Evolutionary conservation across 2,888 invertebrate species (phyloP), one percentile per base, ranked within the genome.

Genomic region (Octonoba sinensis): DNA sequence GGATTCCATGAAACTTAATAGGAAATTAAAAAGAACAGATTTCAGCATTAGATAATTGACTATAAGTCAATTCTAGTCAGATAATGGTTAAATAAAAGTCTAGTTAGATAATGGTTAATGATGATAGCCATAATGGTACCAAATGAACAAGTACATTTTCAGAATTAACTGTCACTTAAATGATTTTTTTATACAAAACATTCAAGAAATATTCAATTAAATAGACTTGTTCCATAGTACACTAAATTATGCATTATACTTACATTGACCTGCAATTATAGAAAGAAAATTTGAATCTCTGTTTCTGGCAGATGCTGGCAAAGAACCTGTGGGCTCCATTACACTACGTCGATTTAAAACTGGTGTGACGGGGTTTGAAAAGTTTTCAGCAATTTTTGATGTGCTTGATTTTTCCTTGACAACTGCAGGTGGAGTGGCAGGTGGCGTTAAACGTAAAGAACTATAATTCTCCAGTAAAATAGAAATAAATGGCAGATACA

Each of bases 401-500:
- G 46, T 56, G 16, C 67, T 81, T 24, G 16, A 27, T 62, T 81
- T 73, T 49, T 81, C 79, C 56, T 73, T 73, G 24, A 56, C 47
- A 16, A 36, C 13, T 18, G 82, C 60, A 13, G 83, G 83, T 4
- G 83, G 73, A 27, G 83, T 82, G 4, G 78, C 54, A 20, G 79
- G 75, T 13, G 79, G 72, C 18, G 60, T 74, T 4, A 72, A 51
- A 27, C 64, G 62, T 11, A 95, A 91, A 51, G 96, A 92, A 87
- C 93, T 93, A 74, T 96, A 91, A 89, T 96, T 96, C 86, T 97
- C 97, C 87, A 95, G 90, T 0, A 96, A 93, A 73, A 97, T 92
- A 4, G 93, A 93, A 84, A 99, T 90, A 92, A 97, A 94, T 0
- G 98, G 98, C 73, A 96, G 92, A 88, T 99, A 99, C 44, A 99